Base-by-base conservation (phyloP, 2,888 invertebrate species). In the Baronia brevicornis region DNA sequence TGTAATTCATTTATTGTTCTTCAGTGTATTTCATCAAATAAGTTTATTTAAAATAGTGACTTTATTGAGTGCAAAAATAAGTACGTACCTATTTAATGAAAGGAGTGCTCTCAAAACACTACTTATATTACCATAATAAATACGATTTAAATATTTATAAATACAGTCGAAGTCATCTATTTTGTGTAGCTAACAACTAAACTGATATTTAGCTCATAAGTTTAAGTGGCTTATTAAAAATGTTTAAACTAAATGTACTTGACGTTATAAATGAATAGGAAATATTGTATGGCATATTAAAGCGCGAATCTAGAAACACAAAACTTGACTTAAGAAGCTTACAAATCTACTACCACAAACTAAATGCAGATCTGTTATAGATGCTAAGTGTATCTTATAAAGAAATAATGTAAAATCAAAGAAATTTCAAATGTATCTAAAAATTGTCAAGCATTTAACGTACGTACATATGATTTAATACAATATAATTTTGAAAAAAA, bases 21-120 rank as follows among this genome's bases (percentile, higher is more conserved):
- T 67, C 67, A 65, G 68, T 79, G 75, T 75, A 70, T 51, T 69
- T 66, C 55, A 59, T 67, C 59, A 60, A 65, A 68, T 70, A 69
- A 64, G 50, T 69, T 69, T 72, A 68, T 72, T 77, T 74, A 78
- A 78, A 78, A 78, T 78, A 77, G 79, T 79, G 75, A 71, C 57
- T 71, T 75, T 68, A 71, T 70, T 61, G 59, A 69, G 80, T 82
- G 80, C 80, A 78, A 78, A 77, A 80, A 78, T 80, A 77, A 72
- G 65, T 72, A 67, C 44, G 61, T 73, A 64, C 60, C 60, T 19
- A 32, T 69, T 69, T 57, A 64, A 63, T 67, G 66, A 72, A 70
- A 69, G 59, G 50, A 66, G 80, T 80, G 82, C 80, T 73, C 54
- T 62, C 35, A 51, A 44, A 46, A 42, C 32, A 21, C 28, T 26